Evolutionary conservation across 2,797 vertebrate species (phyloP), one percentile per base, ranked within the genome.

Genomic region (Eurystomus glaucurus): DNA sequence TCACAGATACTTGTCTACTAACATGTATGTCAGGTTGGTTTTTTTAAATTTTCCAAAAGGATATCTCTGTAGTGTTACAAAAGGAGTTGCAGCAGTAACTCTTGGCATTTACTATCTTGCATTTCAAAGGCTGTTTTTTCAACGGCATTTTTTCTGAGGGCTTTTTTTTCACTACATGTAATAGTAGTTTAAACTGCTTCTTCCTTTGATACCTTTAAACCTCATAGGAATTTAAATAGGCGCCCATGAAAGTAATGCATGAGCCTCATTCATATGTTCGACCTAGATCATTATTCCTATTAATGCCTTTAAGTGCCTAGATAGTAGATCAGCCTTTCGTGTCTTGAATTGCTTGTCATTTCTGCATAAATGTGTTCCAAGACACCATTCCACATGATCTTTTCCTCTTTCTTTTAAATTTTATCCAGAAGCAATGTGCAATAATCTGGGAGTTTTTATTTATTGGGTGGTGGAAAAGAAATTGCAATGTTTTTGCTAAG

Each of bases 281-380:
- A 95, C 90, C 97, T 96, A 93, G 95, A 97, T 97, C 91, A 82
- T 97, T 98, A 96, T 97, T 98, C 93, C 97, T 98, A 98, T 98
- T 98, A 98, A 98, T 93, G 96, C 85, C 95, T 97, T 92, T 97
- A 97, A 98, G 97, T 98, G 97, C 98, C 97, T 95, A 96, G 97
- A 92, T 97, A 95, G 95, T 82, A 97, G 95, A 98, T 98, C 97
- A 97, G 96, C 90, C 84, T 95, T 97, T 94, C 0, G 3, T 90
- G 89, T 83, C 97, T 97, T 93, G 91, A 98, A 94, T 97, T 98
- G 97, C 97, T 96, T 97, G 93, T 98, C 95, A 97, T 97, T 97
- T 97, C 95, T 98, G 96, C 92, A 96, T 98, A 97, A 98, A 98
- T 97, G 96, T 62, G 33, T 97, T 97, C 94, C 55, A 90, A 80